These are phyloP conservation scores for Chloroceryle aenea DNA, from an alignment of 2,113 vertebrate genomes.

Conservation along the genomic window DNA sequence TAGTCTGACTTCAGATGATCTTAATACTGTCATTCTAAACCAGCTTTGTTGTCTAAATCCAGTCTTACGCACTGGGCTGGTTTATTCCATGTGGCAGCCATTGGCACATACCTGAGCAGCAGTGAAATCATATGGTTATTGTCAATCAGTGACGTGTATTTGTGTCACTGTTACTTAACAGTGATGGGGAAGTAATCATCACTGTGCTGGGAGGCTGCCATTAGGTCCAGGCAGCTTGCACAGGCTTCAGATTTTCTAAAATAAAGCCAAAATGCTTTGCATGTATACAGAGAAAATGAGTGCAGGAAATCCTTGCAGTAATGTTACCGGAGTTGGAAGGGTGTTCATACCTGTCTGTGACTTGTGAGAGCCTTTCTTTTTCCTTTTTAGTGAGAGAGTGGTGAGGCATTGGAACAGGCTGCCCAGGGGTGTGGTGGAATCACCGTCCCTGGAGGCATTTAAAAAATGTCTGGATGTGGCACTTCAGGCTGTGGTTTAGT, in stretches of 20 bases:
- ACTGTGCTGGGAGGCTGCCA: background rate
- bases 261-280: background rate
- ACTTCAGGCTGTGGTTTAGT: too few species aligned
- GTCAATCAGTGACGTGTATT: background rate
- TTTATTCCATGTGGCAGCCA: background rate
- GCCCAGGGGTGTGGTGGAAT: too few species aligned
- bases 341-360: background rate
- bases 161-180: background rate
- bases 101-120: background rate
- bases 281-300: background rate
- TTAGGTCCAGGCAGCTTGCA: background rate
- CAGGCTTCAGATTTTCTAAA: background rate
- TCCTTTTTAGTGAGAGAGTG: background rate
- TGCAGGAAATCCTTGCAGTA: background rate
- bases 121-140: background rate
- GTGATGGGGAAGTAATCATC: background rate
- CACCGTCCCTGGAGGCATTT: too few species aligned
- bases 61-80: background rate
- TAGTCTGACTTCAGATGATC: background rate
- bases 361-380: background rate
- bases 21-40: background rate
- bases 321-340: background rate
- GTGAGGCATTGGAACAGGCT: too few species aligned
- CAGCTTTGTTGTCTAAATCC: background rate
- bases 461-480: too few species aligned